These are phyloP conservation scores for Catocala sponsa DNA, from an alignment of 2,888 invertebrate species.

Conservation along the genomic window DNA sequence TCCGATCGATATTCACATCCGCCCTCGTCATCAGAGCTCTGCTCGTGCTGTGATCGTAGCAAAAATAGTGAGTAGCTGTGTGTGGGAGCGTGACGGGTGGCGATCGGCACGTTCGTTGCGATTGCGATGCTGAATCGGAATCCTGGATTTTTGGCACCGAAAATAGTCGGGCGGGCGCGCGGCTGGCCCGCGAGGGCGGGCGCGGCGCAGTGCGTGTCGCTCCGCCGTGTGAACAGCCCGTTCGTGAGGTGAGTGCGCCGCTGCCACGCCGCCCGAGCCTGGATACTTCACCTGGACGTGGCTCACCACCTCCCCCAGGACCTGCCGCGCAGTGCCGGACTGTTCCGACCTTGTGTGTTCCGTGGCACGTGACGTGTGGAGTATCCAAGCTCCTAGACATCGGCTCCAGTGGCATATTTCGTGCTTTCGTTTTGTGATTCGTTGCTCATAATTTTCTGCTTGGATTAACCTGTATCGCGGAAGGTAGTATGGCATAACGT, in stretches of 20 bases:
- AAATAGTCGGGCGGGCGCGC: conserved; percentile 85
- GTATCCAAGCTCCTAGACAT: conserved; percentile 74
- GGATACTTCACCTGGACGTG: conserved; percentile 68
- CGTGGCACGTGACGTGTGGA: conserved; percentile 63
- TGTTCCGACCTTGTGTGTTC: conserved; percentile 39
- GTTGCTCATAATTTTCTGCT: conserved; percentile 45
- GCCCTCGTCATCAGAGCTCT: conserved; percentile 42
- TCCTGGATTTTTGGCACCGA: conserved; percentile 87
- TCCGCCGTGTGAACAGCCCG: conserved; percentile 88
- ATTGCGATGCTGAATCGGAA: conserved; percentile 76
- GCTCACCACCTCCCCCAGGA: conserved; percentile 22
- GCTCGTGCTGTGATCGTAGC: conserved; percentile 47
- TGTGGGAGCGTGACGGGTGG: conserved; percentile 75
- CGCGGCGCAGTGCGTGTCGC: conserved; percentile 86
- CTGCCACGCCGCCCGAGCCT: conserved; percentile 59
- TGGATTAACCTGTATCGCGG: conserved; percentile 37
- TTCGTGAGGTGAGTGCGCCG: conserved; percentile 81
- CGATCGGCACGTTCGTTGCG: conserved; percentile 63
- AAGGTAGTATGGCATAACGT: conserved; percentile 33
- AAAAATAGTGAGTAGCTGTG: conserved; percentile 49
- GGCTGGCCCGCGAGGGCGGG: conserved; percentile 73
- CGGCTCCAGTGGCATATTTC: conserved; percentile 52
- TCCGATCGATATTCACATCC: conserved; percentile 49
- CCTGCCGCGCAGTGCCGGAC: conserved; percentile 37
- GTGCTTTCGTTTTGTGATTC: conserved; percentile 64